Base-by-base conservation (phyloP, 2,797 vertebrate species). In the Vireo griseus region DNA sequence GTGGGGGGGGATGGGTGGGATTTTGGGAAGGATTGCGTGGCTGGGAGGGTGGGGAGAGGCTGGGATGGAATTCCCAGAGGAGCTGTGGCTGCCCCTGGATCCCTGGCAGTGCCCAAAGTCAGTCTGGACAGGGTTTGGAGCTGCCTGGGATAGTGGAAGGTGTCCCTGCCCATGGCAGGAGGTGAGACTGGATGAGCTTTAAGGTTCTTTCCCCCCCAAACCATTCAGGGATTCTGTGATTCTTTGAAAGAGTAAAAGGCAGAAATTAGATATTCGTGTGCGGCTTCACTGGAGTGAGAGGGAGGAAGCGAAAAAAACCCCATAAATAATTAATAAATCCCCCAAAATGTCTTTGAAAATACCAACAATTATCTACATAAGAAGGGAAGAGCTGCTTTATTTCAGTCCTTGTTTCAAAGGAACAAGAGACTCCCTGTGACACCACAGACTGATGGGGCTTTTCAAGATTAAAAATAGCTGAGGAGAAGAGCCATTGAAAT, bases 391-490 rank as follows among this genome's bases (percentile, higher is more conserved):
- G 71, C 82, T 63, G 94, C 94, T 92, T 87, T 31, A 17, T 80
- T 84, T 74, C 58, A 28, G 91, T 75, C 91, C 89, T 92, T 42
- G 31, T 96, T 93, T 91, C 84, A 96, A 71, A 92, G 83, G 88
- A 83, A 16, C 87, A n/a, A 26, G 65, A 92, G 95, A 37, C 65
- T 88, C 40, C 82, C 68, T 45, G 76, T 93, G 95, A 92, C 85
- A 86, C 75, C 54, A 67, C 15, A 63, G 90, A 48, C 92, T 85
- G 88, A 71, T 96, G 65, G 55, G 68, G 39, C 88, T 97, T 93
- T 95, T 95, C 57, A 74, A 95, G 86, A 66, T 96, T 95, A 97
- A 97, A 96, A 95, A 96, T 97, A 97, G 79, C 76, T 86, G 44
- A 18, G 37, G 91, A 91, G 90, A 94, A 96, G 92, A 96, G 94